These are phyloP conservation scores for Hyles euphorbiae DNA, from an alignment of 1,140 invertebrate species.

Conservation along the genomic window DNA sequence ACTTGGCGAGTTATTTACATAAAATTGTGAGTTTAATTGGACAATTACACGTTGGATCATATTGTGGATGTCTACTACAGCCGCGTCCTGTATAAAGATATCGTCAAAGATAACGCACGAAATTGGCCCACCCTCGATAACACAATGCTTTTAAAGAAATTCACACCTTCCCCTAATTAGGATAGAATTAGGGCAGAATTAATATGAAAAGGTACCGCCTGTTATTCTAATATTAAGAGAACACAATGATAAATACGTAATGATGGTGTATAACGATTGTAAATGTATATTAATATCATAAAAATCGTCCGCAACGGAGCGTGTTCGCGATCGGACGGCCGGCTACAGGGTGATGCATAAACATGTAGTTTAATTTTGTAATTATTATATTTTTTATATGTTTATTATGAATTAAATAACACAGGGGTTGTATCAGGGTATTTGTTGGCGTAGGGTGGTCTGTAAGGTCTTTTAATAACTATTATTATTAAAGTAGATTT, in stretches of 20 bases:
- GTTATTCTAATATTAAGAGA: constrained; percentile 32
- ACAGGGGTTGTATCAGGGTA: no score
- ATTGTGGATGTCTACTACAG: constrained; percentile 42
- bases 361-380: no score
- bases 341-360: no score
- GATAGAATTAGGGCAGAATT: constrained; percentile 57
- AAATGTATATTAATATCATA: constrained; percentile 9
- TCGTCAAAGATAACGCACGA: constrained; percentile 40
- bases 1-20: constrained; percentile 48
- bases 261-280: constrained; percentile 39
- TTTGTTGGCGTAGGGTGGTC: no score
- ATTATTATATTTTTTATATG: not conserved
- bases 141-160: constrained; percentile 53
- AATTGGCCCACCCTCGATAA: constrained; percentile 54
- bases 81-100: constrained; percentile 56
- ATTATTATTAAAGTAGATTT: not conserved
- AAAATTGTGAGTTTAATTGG: constrained; percentile 65
- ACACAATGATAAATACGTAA: constrained; percentile 52
- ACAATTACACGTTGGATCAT: constrained; percentile 55
- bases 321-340: no score
- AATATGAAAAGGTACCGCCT: constrained; percentile 42
- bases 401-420: not conserved
- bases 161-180: constrained; percentile 69
- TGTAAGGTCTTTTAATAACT: no score
- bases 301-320: constrained; percentile 3